Base-by-base conservation (phyloP, 2,113 vertebrate species). In the Sula dactylatra region DNA sequence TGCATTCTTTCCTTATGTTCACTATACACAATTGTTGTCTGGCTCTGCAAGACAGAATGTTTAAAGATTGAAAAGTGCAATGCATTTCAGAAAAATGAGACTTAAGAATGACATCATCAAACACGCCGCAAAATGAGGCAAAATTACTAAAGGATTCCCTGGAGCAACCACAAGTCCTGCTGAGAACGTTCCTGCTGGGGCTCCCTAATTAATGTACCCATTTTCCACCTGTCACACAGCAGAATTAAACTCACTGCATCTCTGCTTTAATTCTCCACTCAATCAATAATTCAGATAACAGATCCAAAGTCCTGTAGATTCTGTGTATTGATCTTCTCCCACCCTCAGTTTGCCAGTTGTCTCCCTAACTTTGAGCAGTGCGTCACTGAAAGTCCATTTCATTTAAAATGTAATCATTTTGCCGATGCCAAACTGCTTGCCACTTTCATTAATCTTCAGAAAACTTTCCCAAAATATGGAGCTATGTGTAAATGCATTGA, bases 141-240 rank as follows among this genome's bases (percentile, higher is more conserved):
- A 81, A 96, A 94, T 90, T 89, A 93, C 84, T 90, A 72, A 93
- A 96, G 97, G 93, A 97, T 97, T 97, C 97, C 94, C 93, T 95
- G 81, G 89, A 97, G 97, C 88, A 96, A 73, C 80, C 76, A 88
- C 83, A 81, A 83, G 88, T 83, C 77, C 94, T 93, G 78, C 91
- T 87, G 94, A 86, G 73, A 96, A 84, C 0, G 1, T 80, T 96
- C 91, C 95, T 96, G 86, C 96, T 94, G 91, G 94, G 94, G 73
- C 81, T 95, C 89, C 86, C 97, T 97, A 96, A 95, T 97, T 97
- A 97, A 97, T 94, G 95, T 94, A 76, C 91, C 96, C 95, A 94
- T 97, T 97, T 97, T 96, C 95, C 94, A 95, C 95, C 96, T 97
- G 95, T 96, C 96, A 96, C 95, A 96, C 87, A 85, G 91, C 84